A percentile compares a stretch with the other conserved stretches of the same genome.
phyloP scores from a whole-genome alignment of 2,797 vertebrate genomes.

The Falco concolor region DNA sequence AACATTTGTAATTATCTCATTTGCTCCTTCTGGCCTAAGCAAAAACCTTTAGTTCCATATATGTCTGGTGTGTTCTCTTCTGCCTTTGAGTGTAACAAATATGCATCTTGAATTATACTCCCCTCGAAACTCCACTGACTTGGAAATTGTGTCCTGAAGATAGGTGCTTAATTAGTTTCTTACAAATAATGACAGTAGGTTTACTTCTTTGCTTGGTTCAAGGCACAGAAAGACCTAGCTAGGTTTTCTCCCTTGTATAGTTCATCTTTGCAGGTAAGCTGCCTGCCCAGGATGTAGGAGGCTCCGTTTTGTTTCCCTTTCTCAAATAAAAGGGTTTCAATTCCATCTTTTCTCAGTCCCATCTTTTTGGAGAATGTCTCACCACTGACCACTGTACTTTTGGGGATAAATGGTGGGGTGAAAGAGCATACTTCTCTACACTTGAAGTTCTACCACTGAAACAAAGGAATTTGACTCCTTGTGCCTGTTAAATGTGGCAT shows the following conservation, averaged over 20 bases:
- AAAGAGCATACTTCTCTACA: not conserved
- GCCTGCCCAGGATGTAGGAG: not conserved
- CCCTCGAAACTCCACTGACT: not conserved
- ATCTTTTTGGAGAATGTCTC: not conserved
- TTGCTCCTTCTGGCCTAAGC: not conserved
- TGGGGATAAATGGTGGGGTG: not conserved
- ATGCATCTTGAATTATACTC: not conserved
- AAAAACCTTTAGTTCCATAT: not conserved
- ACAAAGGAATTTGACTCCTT: not conserved
- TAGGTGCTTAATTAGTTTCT: not conserved
- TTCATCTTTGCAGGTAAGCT: not conserved
- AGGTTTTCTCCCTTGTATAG: not conserved
- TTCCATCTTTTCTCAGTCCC: not conserved
- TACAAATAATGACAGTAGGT: not conserved
- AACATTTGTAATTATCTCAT: not conserved
- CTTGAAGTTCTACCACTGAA: not conserved
- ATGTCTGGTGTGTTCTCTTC: not conserved
- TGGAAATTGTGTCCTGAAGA: not conserved
- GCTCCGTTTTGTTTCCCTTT: not conserved
- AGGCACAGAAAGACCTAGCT: not conserved
- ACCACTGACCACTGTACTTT: fast-evolving
- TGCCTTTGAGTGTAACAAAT: not conserved
- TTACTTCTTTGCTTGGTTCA: not conserved
- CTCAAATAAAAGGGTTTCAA: not conserved
- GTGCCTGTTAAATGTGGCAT: not conserved